Conservation (phyloP, 2,888 invertebrate genomes). For the Cryptocephalus primarius region DNA sequence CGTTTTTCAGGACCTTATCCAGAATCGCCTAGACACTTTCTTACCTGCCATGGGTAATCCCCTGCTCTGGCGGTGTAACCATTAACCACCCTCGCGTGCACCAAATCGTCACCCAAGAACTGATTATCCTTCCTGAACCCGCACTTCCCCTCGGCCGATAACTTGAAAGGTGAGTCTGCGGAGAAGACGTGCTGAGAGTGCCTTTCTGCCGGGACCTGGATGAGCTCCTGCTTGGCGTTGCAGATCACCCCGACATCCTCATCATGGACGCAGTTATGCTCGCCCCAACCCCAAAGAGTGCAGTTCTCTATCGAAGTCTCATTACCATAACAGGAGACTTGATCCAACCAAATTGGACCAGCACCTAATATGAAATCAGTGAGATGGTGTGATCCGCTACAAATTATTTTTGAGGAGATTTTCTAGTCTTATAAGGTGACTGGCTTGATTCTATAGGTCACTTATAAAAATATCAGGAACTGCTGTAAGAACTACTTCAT, state of each 20-base stretch:
- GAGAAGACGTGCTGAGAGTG: constrained; percentile 8
- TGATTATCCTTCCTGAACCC: constrained; percentile 43
- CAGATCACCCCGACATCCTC: constrained; percentile 53
- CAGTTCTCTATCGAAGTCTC: constrained; percentile 54
- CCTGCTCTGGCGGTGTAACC: constrained; percentile 51
- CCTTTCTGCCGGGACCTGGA: constrained; percentile 14
- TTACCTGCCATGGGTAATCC: constrained; percentile 66
- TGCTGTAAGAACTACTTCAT: no score
- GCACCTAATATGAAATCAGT: constrained; percentile 25
- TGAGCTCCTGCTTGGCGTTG: constrained; percentile 29
- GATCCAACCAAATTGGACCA: constrained; percentile 63
- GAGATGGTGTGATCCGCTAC: not conserved
- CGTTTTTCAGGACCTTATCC: no score
- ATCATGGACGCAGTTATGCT: constrained; percentile 58
- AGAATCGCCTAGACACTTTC: not conserved
- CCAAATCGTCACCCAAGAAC: constrained; percentile 33
- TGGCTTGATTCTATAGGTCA: no score
- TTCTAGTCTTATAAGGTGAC: no score
- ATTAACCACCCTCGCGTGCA: constrained; percentile 48
- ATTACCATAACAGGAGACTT: constrained; percentile 56
- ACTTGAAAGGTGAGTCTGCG: not conserved
- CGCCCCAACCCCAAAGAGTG: constrained; percentile 55
- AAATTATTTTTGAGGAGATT: no score
- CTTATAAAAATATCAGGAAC: no score
- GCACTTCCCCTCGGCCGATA: constrained; percentile 27